phyloP scores from a whole-genome alignment of 2,888 invertebrate species.

The Drosophila conformis region DNA sequence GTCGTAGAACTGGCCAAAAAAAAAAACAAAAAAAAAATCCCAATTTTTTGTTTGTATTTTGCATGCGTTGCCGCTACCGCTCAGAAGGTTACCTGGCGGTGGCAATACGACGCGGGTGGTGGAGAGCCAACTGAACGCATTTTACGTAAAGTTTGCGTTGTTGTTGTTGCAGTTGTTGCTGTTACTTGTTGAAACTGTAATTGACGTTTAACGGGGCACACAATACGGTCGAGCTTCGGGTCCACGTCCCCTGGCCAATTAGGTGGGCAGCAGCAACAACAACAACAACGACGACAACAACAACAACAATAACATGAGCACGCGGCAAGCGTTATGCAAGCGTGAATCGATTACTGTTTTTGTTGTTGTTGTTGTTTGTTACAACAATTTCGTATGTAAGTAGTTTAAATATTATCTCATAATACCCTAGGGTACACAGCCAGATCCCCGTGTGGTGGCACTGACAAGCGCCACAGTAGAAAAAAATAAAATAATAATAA shows the following conservation, averaged over 20 bases:
- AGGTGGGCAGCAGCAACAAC: constrained; percentile 18
- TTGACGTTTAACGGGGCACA: constrained; percentile 41
- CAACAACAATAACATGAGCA: constrained; percentile 19
- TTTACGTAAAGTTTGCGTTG: constrained; percentile 40
- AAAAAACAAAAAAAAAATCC: not conserved
- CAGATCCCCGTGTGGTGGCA: not conserved
- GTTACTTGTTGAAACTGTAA: constrained; percentile 33
- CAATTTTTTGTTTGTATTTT: constrained; percentile 43
- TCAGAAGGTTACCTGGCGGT: constrained; percentile 61
- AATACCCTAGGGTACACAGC: constrained; percentile 51
- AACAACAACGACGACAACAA: constrained; percentile 6
- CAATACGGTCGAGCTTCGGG: constrained; percentile 19
- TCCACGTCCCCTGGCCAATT: constrained; percentile 45
- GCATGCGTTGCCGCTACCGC: constrained; percentile 62
- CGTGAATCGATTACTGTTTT: constrained; percentile 49
- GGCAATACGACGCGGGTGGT: not conserved
- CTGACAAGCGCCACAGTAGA: no score
- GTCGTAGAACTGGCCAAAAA: constrained; percentile 61
- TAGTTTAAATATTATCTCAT: constrained; percentile 53
- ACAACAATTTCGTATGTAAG: constrained; percentile 31
- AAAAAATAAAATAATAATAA: no score
- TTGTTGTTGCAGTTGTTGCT: not conserved
- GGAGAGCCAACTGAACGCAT: constrained; percentile 23
- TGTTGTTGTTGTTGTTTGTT: not conserved
- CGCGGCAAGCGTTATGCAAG: constrained; percentile 56